Evolutionary conservation across 2,888 invertebrate species (phyloP).

Genomic region (Cephus pygmeus): DNA sequence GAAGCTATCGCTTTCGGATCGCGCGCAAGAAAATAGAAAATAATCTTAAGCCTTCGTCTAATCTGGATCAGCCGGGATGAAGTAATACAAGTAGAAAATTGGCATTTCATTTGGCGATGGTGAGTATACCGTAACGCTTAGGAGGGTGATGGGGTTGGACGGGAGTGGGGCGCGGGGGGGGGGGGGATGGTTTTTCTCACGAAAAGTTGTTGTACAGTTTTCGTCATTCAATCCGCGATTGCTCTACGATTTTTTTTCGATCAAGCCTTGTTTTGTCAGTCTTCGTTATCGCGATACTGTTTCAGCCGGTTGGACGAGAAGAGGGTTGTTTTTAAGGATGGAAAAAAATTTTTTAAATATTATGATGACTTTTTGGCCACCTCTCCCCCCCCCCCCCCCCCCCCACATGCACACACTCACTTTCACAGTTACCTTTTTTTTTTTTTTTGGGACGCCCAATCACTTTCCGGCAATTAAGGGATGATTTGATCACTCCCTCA

Average conservation of each 20-base stretch:
- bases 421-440: not conserved
- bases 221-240: not conserved
- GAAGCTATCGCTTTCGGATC: conserved; percentile 14
- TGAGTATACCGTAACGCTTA: not conserved
- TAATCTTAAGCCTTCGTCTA: conserved; percentile 28
- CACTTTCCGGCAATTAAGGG: no score
- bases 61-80: conserved; percentile 33
- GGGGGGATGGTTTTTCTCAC: not conserved
- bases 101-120: conserved; percentile 5
- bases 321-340: no score
- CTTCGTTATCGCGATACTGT: no score
- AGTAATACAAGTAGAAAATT: conserved; percentile 27
- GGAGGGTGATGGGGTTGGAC: no score
- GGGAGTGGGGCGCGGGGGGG: no score
- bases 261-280: no score
- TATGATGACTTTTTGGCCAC: not conserved
- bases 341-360: no score
- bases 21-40: conserved; percentile 23
- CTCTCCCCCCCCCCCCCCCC: not conserved
- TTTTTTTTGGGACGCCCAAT: not conserved
- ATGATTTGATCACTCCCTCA: no score
- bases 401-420: no score
- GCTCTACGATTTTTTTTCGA: no score
- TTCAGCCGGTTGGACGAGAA: no score
- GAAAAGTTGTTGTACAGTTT: conserved; percentile 14